Percentiles rank a stretch among this genome's conserved stretches.
phyloP scores from a whole-genome alignment of 1,140 invertebrate species.

The Chlorops oryzae region DNA sequence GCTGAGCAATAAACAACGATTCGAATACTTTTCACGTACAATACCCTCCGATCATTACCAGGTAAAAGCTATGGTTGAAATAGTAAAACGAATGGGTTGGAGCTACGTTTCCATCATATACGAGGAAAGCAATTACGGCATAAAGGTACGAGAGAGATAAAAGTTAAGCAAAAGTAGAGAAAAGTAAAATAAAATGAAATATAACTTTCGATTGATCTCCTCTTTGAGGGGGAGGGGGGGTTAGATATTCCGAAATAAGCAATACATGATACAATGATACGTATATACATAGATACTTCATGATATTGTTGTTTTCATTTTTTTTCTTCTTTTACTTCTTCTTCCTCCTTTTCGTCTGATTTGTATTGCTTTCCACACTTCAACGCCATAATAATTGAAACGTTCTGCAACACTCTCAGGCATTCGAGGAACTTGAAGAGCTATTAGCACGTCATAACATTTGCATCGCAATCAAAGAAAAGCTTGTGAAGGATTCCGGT shows the following conservation, averaged over 20 bases:
- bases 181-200: too few relatives aligned
- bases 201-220: too few relatives aligned
- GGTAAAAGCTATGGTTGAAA: constrained; percentile 91
- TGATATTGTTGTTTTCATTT: background rate
- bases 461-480: constrained; percentile 91
- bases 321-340: background rate
- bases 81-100: constrained; percentile 82
- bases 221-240: too few relatives aligned
- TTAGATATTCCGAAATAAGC: too few relatives aligned
- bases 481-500: constrained; percentile 90
- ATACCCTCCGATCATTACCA: constrained; percentile 94
- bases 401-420: too few relatives aligned
- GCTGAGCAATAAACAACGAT: constrained; percentile 89
- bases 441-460: constrained; percentile 73
- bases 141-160: constrained; percentile 88
- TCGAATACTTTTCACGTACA: constrained; percentile 90
- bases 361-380: background rate
- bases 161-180: too few relatives aligned
- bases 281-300: too few relatives aligned
- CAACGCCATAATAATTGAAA: too few relatives aligned
- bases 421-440: constrained; percentile 87
- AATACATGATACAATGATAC: too few relatives aligned
- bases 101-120: constrained; percentile 93
- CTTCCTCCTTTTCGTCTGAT: background rate
- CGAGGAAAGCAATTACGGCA: constrained; percentile 94